Evolutionary conservation across 2,888 invertebrate species (phyloP).

Genomic region (Mesochorus sp.): DNA sequence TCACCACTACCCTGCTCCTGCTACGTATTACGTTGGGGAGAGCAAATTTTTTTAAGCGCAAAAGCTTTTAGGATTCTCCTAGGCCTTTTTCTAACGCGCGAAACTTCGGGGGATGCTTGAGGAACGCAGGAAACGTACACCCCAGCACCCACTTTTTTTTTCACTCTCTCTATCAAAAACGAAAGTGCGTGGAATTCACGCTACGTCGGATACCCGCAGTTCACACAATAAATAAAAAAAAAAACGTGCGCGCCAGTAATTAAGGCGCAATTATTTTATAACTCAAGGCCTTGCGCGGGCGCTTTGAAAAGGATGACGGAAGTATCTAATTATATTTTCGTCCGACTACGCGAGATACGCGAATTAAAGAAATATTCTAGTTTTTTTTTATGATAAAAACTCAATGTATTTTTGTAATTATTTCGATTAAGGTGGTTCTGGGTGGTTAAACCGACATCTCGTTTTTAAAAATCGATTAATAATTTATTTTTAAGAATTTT

Average conservation of each 20-base stretch:
- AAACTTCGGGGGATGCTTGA: slow-evolving; percentile 33
- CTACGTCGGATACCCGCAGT: slow-evolving; percentile 2
- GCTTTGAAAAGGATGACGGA: slow-evolving; percentile 22
- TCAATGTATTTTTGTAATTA: no score
- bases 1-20: slow-evolving; percentile 7
- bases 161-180: no score
- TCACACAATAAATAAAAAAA: background rate
- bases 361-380: no score
- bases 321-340: slow-evolving; percentile 43
- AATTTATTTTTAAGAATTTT: no score
- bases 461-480: no score
- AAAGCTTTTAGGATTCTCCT: slow-evolving; percentile 19
- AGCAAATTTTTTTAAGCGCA: slow-evolving; percentile 40
- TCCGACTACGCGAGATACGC: no score
- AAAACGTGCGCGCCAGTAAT: slow-evolving; percentile 63
- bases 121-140: slow-evolving; percentile 4
- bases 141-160: background rate
- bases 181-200: background rate
- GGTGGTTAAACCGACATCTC: no score
- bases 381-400: no score
- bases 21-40: slow-evolving; percentile 1
- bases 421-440: no score
- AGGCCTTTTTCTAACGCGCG: background rate
- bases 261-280: slow-evolving; percentile 66
- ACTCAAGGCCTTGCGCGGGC: background rate